A percentile compares a stretch with the other conserved stretches of the same genome.
Conservation (phyloP, 2,888 invertebrate species). For the Dysmachus trigonus region DNA sequence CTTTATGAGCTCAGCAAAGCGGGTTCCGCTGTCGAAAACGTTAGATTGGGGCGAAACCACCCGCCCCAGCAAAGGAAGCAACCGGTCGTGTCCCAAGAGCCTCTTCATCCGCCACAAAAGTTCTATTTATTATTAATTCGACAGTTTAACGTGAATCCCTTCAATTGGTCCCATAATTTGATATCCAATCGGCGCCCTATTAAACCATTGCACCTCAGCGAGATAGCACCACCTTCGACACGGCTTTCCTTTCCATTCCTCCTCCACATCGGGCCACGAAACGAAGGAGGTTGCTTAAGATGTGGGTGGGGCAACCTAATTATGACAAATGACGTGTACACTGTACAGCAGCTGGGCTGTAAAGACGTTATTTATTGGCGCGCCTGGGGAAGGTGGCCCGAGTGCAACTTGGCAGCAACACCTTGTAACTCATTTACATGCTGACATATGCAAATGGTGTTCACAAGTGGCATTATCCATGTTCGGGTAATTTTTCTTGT, state of each 20-base stretch:
- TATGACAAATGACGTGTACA: neutral
- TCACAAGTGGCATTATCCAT: neutral
- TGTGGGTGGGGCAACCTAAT: neutral
- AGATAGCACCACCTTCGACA: neutral
- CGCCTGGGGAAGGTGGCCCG: neutral
- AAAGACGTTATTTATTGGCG: neutral
- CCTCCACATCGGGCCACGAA: neutral
- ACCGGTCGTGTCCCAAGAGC: neutral
- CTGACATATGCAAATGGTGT: neutral
- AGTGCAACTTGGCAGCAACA: neutral
- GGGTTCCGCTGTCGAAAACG: neutral
- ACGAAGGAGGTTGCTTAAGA: neutral
- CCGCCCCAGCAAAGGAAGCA: neutral
- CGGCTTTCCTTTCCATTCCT: neutral
- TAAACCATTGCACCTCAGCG: neutral
- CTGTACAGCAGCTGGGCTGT: neutral
- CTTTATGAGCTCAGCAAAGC: conserved; percentile 8
- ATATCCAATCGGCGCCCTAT: neutral
- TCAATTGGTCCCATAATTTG: neutral
- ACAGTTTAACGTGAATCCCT: neutral
- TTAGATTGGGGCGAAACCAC: neutral
- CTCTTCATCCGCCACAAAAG: conserved; percentile 2
- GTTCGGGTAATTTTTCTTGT: neutral
- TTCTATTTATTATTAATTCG: conserved; percentile 23
- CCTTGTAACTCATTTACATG: neutral